These are phyloP conservation scores for Papilio aristodemus DNA, from an alignment of 1,140 invertebrate genomes.

Conservation along the genomic window DNA sequence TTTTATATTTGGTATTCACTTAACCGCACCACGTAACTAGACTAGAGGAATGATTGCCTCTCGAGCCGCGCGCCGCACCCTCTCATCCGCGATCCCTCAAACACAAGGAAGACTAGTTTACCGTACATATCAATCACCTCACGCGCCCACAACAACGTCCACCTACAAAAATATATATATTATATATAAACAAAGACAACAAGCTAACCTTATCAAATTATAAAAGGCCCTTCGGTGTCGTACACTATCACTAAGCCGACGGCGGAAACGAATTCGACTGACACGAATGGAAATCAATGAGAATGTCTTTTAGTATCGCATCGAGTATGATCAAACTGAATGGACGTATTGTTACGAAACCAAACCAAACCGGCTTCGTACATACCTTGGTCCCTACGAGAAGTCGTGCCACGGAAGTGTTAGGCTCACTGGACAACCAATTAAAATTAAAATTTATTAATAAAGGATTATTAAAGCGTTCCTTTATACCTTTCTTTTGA, in stretches of 20 bases:
- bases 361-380: slow-evolving; percentile 43
- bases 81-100: slow-evolving; percentile 57
- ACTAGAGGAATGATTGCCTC: slow-evolving; percentile 80
- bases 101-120: slow-evolving; percentile 79
- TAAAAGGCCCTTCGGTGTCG: slow-evolving; percentile 72
- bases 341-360: slow-evolving; percentile 41
- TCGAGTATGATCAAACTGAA: slow-evolving; percentile 46
- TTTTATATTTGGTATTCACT: slow-evolving; percentile 78
- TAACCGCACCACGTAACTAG: slow-evolving; percentile 78
- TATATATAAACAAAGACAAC: slow-evolving; percentile 76
- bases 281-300: slow-evolving; percentile 59
- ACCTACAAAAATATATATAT: slow-evolving; percentile 77
- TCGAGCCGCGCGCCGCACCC: slow-evolving; percentile 53
- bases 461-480: background rate
- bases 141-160: slow-evolving; percentile 54
- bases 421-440: slow-evolving; percentile 23
- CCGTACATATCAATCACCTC: slow-evolving; percentile 77
- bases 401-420: slow-evolving; percentile 47
- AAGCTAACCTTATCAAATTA: slow-evolving; percentile 75
- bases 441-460: slow-evolving; percentile 26
- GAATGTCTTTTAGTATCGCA: slow-evolving; percentile 70
- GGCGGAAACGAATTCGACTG: slow-evolving; percentile 44
- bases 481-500: background rate
- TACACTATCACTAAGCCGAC: slow-evolving; percentile 63
- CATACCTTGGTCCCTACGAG: slow-evolving; percentile 69